Evolutionary conservation across 92 coral and sea anemone species (phyloP), one percentile per base, ranked within the genome.

Genomic region (Anthopleura xanthogrammica): DNA sequence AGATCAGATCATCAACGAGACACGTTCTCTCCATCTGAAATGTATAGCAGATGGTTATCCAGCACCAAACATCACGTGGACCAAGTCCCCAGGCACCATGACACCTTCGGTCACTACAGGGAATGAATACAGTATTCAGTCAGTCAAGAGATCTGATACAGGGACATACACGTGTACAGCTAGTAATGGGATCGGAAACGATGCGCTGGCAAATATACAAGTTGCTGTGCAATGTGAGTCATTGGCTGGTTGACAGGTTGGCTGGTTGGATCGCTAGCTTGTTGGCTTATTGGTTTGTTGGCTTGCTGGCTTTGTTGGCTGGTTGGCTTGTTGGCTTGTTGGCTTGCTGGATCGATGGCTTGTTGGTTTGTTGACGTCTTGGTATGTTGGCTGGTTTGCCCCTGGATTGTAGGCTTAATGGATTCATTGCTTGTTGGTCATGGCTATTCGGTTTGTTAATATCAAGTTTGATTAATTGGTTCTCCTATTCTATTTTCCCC

Each of bases 41-140:
- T 81, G 85, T 71, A 56, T 4, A 42, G 60, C 79, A 9, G 72
- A 39, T 60, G 79, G 79, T 12, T 40, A 41, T 54, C 85, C 85
- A 14, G 24, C 65, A 41, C 85, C 85, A 23, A 81, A 41, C 39
- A 54, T 81, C 62, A 70, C 77, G 4, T 70, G 77, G 85, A 46
- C 72, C 9, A 41, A 46, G 17, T 50, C 52, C 22, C 6, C 48
- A n/a, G 85, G 71, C n/a, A 4, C 23, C 4, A 65, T 57, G 11
- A 65, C 36, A 29, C 43, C 42, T 24, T 68, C 74, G 0, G 74
- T 68, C 16, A 0, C 43, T 68, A 68, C 4, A 68, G 74, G 74
- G 6, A 68, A 13, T 5, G 74, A 23, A 42, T 68, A 68, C 74
- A 29, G 17, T 12, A 68, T 68, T 36, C 74, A 8, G 74, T 68